phyloP scores from a whole-genome alignment of 2,797 vertebrate genomes.

The Gouania willdenowi region DNA sequence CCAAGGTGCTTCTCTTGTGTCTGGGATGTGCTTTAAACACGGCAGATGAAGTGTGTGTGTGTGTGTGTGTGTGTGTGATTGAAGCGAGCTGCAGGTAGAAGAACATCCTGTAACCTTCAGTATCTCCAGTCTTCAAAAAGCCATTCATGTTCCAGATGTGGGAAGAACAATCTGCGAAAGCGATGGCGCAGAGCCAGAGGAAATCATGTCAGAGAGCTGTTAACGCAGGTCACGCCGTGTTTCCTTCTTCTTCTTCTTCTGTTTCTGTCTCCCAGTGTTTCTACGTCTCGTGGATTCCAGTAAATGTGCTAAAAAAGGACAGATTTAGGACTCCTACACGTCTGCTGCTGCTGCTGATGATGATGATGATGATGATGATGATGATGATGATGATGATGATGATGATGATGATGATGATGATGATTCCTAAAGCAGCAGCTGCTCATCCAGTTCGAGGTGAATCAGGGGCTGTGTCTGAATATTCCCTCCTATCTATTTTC shows the following conservation, averaged over 20 bases:
- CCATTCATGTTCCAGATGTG: constrained; percentile 60
- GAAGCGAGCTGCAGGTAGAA: constrained; percentile 57
- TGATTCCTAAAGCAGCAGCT: too few species aligned
- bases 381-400: too few species aligned
- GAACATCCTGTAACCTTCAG: constrained; percentile 55
- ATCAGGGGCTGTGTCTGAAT: too few species aligned
- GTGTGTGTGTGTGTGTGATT: constrained; percentile 25
- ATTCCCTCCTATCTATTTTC: too few species aligned
- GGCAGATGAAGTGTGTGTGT: constrained; percentile 41
- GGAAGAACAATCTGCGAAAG: constrained; percentile 31
- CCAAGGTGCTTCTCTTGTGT: constrained; percentile 47
- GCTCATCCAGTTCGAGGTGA: too few species aligned
- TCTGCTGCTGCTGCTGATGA: too few species aligned
- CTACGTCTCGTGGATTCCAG: too few species aligned
- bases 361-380: too few species aligned
- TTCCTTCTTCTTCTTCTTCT: constrained; percentile 8
- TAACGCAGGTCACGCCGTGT: constrained; percentile 34
- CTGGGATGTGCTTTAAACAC: constrained; percentile 56
- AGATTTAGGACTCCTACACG: too few species aligned
- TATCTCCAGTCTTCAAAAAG: constrained; percentile 56
- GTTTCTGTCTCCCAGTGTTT: constrained; percentile 1
- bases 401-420: too few species aligned
- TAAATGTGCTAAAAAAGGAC: too few species aligned
- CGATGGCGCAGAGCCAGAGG: constrained; percentile 50
- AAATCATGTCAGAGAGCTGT: constrained; percentile 39